These are phyloP conservation scores for Daboia siamensis DNA, from an alignment of 2,113 vertebrate species.

Conservation along the genomic window DNA sequence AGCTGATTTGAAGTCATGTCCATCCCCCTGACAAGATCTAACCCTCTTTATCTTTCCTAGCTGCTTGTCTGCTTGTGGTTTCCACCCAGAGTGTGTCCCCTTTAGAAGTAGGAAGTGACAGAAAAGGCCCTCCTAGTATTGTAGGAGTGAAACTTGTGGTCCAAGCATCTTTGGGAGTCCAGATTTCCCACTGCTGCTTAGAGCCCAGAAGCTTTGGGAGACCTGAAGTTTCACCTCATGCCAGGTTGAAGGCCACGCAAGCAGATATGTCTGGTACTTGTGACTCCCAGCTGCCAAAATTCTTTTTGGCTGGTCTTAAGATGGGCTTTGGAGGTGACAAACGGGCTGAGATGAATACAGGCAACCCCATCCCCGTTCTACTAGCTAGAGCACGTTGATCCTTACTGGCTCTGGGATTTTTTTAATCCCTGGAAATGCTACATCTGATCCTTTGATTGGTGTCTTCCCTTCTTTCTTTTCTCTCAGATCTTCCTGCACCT, in stretches of 20 bases:
- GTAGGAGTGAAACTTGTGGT: not conserved
- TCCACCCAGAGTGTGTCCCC: not conserved
- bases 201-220: not conserved
- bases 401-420: no score
- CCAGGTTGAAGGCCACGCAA: not conserved
- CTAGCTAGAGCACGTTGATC: not conserved
- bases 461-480: not conserved
- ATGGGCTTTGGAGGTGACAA: not conserved
- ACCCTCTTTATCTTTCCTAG: not conserved
- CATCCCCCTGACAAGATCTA: not conserved
- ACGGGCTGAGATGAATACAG: not conserved
- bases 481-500: constrained; percentile 90
- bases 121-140: not conserved
- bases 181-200: not conserved
- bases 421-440: not conserved
- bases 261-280: not conserved
- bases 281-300: not conserved
- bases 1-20: not conserved
- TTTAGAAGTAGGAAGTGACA: not conserved
- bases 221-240: not conserved
- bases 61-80: not conserved
- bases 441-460: not conserved
- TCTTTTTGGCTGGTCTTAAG: not conserved
- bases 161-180: not conserved
- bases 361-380: not conserved